Conservation (phyloP, 2,113 vertebrate species). For the Cyphomyrus discorhynchus region DNA sequence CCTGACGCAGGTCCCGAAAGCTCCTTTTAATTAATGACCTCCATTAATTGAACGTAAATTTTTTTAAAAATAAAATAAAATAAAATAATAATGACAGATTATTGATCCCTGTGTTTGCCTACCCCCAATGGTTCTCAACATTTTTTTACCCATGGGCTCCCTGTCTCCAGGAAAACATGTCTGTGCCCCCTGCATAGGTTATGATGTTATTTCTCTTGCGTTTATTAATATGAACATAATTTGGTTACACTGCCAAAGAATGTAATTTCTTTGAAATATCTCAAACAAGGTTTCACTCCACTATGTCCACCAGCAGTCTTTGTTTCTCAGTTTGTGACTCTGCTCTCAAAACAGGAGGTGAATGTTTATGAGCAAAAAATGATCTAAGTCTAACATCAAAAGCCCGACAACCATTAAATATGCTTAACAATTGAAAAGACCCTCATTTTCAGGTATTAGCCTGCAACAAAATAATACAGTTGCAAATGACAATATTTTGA, state of each 20-base stretch:
- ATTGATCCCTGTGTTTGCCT: background rate
- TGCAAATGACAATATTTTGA: background rate
- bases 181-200: background rate
- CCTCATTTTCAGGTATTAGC: no score
- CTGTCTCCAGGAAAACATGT: background rate
- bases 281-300: background rate
- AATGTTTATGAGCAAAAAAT: background rate
- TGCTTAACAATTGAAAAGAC: no score
- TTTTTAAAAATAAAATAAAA: background rate
- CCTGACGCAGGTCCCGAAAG: background rate
- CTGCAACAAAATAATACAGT: no score
- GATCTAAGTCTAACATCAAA: no score
- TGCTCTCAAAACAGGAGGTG: background rate
- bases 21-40: background rate
- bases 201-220: background rate
- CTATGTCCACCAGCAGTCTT: background rate
- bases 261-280: background rate
- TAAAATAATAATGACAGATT: background rate
- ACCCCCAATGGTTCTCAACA: background rate
- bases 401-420: no score
- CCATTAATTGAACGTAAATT: background rate
- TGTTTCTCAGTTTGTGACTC: background rate
- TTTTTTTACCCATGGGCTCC: background rate
- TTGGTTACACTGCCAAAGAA: background rate
- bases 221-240: background rate